Conservation (phyloP, 2,797 vertebrate species). For the Lycodopsis pacificus region DNA sequence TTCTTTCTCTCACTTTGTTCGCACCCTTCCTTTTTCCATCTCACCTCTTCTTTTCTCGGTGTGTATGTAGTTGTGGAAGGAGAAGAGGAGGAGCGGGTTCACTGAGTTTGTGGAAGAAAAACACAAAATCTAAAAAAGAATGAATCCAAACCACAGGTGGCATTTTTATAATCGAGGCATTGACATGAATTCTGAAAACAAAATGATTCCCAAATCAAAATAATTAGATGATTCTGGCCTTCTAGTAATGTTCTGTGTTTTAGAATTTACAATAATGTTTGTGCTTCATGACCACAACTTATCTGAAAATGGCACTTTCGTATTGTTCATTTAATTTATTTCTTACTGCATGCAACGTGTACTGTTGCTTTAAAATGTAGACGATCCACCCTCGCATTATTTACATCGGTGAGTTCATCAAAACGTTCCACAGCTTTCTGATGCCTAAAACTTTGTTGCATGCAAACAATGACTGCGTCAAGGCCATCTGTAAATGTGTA, state of each 20-base stretch:
- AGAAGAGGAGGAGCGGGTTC: too few species aligned
- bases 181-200: too few species aligned
- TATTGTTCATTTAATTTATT: not conserved
- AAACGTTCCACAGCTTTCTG: not conserved
- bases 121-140: not conserved
- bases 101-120: slow-evolving; percentile 28
- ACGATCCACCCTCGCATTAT: not conserved
- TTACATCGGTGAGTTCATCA: not conserved
- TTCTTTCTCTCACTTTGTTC: slow-evolving; percentile 11
- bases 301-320: not conserved
- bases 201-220: too few species aligned
- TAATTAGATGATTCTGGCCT: too few species aligned
- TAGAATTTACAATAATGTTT: too few species aligned
- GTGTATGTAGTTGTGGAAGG: not conserved
- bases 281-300: too few species aligned
- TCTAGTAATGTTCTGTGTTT: too few species aligned
- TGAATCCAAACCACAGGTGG: too few species aligned
- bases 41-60: slow-evolving; percentile 5
- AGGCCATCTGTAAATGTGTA: not conserved
- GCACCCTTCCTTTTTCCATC: slow-evolving; percentile 10
- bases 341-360: too few species aligned
- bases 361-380: not conserved
- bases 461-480: not conserved
- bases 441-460: not conserved
- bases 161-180: too few species aligned